phyloP scores from a whole-genome alignment of 2,888 invertebrate species.

The Panopea generosa region DNA sequence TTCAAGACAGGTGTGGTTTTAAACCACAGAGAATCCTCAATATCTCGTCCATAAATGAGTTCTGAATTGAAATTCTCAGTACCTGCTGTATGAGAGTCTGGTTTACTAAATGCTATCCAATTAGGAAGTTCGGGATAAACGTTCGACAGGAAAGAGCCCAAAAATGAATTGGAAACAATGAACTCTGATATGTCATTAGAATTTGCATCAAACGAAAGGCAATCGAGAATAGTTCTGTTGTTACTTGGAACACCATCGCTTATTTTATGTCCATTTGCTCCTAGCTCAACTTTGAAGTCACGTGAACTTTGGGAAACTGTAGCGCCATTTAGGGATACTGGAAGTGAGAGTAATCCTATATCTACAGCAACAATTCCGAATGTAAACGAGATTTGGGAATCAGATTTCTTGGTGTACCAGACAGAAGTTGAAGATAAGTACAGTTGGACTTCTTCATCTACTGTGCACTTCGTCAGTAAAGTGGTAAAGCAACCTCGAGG shows the following conservation, averaged over 20 bases:
- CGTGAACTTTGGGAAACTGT: background rate
- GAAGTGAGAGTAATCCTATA: constrained; percentile 27
- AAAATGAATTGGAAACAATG: constrained; percentile 20
- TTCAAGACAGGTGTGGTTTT: constrained; percentile 23
- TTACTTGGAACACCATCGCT: constrained; percentile 8
- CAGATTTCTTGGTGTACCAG: constrained; percentile 29
- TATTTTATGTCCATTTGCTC: background rate
- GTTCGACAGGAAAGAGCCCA: constrained; percentile 15
- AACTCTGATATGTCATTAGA: constrained; percentile 34
- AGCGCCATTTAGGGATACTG: constrained; percentile 28
- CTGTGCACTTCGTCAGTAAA: constrained; percentile 22
- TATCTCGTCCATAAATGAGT: constrained; percentile 17
- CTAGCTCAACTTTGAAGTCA: constrained; percentile 17
- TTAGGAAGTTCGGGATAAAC: constrained; percentile 13
- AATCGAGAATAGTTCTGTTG: constrained; percentile 5
- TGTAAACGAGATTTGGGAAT: constrained; percentile 16
- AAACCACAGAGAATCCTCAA: constrained; percentile 9
- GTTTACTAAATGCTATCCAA: constrained; percentile 20
- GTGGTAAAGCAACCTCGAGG: constrained; percentile 34
- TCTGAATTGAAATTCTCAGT: constrained; percentile 19
- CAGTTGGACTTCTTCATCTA: constrained; percentile 20
- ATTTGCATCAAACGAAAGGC: constrained; percentile 17
- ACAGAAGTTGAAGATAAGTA: constrained; percentile 35
- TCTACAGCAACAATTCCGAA: constrained; percentile 40
- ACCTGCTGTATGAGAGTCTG: constrained; percentile 6